A percentile compares a stretch with the other conserved stretches of the same genome.
phyloP scores from a whole-genome alignment of 2,797 vertebrate genomes.

The Dicrostonyx torquatus region DNA sequence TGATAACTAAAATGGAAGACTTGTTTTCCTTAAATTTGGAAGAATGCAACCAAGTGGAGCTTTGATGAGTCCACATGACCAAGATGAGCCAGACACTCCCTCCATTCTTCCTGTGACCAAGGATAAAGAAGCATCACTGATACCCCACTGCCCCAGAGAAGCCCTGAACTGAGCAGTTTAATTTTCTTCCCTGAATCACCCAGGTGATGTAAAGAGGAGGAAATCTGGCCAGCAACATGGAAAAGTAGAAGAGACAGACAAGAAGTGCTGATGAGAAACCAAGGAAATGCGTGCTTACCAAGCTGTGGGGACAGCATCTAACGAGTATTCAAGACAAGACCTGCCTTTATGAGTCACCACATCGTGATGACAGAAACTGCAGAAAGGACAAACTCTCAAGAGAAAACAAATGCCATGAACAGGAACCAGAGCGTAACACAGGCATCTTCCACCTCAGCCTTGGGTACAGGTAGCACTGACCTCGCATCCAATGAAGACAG shows the following conservation, averaged over 20 bases:
- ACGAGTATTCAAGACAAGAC: neutral
- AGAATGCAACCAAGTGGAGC: neutral
- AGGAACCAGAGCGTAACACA: too few species aligned
- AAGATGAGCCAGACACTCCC: neutral
- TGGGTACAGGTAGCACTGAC: neutral
- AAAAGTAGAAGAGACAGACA: neutral
- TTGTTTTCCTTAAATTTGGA: neutral
- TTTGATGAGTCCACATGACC: neutral
- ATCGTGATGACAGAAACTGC: neutral
- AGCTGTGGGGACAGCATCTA: neutral
- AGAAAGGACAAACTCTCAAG: neutral
- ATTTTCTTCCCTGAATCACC: neutral
- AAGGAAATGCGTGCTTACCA: neutral
- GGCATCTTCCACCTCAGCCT: rapidly evolving
- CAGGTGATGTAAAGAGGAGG: neutral
- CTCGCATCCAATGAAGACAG: neutral
- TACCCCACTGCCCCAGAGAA: neutral
- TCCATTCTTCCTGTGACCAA: neutral
- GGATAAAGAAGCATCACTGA: neutral
- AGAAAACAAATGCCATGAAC: neutral
- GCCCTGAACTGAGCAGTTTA: neutral
- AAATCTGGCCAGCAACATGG: neutral
- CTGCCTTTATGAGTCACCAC: neutral
- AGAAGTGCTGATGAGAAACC: neutral
- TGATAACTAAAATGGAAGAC: slow-evolving; percentile 40